Conservation (phyloP, 2,797 vertebrate species). For the Hippoglossus hippoglossus region DNA sequence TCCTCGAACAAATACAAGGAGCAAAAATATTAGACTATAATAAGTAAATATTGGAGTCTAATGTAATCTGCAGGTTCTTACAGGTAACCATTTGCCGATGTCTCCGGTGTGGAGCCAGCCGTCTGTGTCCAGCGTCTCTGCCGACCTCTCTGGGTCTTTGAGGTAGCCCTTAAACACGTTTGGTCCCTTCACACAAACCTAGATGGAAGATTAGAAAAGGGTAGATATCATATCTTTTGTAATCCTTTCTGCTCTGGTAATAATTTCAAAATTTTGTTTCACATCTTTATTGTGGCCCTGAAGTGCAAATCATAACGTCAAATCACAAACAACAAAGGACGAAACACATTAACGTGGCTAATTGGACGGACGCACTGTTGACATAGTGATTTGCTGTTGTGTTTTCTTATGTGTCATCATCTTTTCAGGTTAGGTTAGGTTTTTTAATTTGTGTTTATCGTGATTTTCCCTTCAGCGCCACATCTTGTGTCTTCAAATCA, state of each 20-base stretch:
- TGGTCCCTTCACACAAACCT: conserved; percentile 98
- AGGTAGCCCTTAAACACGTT: conserved; percentile 99
- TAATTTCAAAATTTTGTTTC: neutral
- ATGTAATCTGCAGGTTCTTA: conserved; percentile 63
- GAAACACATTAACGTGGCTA: no score
- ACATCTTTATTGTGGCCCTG: neutral
- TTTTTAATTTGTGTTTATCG: no score
- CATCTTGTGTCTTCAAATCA: neutral
- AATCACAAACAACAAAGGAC: no score
- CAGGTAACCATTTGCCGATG: conserved; percentile 95
- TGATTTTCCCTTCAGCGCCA: no score
- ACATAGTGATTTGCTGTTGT: no score
- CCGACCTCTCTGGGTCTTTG: conserved; percentile 92
- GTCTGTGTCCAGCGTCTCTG: conserved; percentile 91
- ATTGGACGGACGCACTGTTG: no score
- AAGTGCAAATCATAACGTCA: no score
- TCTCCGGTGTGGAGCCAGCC: conserved; percentile 98
- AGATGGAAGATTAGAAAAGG: conserved; percentile 23
- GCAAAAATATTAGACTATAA: neutral
- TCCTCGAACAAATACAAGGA: neutral
- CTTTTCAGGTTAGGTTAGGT: no score
- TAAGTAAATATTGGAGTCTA: neutral
- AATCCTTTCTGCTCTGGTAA: neutral
- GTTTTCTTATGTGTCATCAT: no score
- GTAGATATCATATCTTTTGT: neutral